Conservation (phyloP, 1,140 invertebrate genomes). For the Sarcophaga bullata region DNA sequence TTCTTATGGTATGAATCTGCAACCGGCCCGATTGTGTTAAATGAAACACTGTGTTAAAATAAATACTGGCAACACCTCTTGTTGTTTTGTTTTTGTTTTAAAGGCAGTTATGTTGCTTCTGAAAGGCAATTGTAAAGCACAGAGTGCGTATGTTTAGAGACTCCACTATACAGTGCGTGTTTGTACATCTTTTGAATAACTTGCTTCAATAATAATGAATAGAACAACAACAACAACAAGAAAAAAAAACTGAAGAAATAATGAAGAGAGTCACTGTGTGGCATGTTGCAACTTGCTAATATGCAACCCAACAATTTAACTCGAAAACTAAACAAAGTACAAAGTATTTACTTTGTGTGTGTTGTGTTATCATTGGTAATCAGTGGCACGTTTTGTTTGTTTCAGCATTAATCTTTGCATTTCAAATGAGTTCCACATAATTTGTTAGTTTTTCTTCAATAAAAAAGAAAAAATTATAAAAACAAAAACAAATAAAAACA, state of each 20-base stretch:
- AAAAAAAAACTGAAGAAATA: no score
- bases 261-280: not conserved
- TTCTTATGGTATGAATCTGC: no score
- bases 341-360: not conserved
- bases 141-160: not conserved
- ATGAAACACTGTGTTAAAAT: no score
- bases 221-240: no score
- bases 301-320: no score
- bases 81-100: not conserved
- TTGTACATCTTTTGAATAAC: not conserved
- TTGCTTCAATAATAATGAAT: no score
- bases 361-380: constrained; percentile 4
- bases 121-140: not conserved
- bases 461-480: not conserved
- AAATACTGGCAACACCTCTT: no score
- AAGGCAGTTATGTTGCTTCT: not conserved
- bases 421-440: constrained; percentile 10
- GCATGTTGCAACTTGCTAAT: not conserved
- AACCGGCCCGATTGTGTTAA: no score
- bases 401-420: constrained; percentile 3
- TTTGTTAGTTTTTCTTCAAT: not conserved
- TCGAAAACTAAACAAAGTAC: not conserved
- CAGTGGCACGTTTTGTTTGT: constrained; percentile 13
- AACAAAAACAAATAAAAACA: not conserved
- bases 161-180: not conserved